Evolutionary conservation across 2,113 vertebrate species (phyloP).

Genomic region (Bettongia penicillata): DNA sequence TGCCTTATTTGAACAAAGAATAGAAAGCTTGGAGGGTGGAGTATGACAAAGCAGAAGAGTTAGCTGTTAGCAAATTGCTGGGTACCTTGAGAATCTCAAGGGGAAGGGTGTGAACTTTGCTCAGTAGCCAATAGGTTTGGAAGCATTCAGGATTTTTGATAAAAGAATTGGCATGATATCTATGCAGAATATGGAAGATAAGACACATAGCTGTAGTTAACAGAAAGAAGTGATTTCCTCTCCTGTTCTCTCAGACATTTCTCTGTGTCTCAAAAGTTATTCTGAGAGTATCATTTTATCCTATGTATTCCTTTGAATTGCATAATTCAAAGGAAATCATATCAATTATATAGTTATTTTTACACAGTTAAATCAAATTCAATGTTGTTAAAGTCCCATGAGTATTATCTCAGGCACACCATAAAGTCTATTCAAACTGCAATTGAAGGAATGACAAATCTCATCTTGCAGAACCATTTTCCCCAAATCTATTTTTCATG

Average conservation of each 20-base stretch:
- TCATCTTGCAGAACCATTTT: neutral
- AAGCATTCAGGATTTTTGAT: neutral
- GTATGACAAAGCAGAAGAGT: neutral
- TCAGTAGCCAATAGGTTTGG: neutral
- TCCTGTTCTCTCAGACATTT: neutral
- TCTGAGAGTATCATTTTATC: neutral
- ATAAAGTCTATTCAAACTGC: neutral
- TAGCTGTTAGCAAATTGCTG: neutral
- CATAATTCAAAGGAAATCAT: neutral
- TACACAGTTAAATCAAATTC: neutral
- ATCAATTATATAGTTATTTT: neutral
- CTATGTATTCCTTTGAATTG: slow-evolving; percentile 25
- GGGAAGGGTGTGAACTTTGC: neutral
- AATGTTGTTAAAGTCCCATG: neutral
- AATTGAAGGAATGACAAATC: neutral
- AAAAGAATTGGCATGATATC: neutral
- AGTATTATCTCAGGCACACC: neutral
- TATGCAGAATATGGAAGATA: neutral
- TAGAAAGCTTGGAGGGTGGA: neutral
- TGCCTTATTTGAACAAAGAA: neutral
- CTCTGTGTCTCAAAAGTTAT: neutral
- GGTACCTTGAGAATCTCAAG: neutral
- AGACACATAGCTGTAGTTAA: neutral
- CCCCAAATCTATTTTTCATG: slow-evolving; percentile 52
- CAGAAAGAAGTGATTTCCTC: accelerated